These are phyloP conservation scores for Oscheius sp. DNA, from an alignment of 2,888 invertebrate species.

Conservation along the genomic window DNA sequence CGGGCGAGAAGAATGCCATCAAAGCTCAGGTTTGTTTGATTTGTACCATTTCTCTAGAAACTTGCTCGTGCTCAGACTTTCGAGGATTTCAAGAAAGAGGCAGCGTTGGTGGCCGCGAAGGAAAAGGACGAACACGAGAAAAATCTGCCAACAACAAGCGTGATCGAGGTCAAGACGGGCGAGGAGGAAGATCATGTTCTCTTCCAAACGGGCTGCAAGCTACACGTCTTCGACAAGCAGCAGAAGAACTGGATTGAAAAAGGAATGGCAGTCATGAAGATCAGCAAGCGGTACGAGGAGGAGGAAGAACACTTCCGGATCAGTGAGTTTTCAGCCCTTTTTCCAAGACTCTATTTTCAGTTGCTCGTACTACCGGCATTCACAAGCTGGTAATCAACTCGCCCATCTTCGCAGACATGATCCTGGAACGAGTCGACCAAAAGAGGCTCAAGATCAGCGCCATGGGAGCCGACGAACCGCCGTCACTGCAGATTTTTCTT, in stretches of 20 bases:
- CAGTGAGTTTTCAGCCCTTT: constrained; percentile 29
- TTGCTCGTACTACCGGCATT: constrained; percentile 68
- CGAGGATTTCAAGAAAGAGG: constrained; percentile 36
- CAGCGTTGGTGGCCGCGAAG: constrained; percentile 24
- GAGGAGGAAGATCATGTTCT: constrained; percentile 66
- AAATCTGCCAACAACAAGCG: constrained; percentile 51
- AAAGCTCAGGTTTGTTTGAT: constrained; percentile 3
- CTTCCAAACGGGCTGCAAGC: constrained; percentile 66
- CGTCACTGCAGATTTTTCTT: constrained; percentile 68
- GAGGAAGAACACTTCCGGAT: constrained; percentile 50
- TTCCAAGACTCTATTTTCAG: constrained; percentile 44
- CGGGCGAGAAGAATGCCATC: constrained; percentile 6
- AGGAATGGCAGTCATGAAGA: constrained; percentile 56
- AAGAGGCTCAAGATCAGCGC: constrained; percentile 70
- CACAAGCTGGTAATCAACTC: constrained; percentile 70
- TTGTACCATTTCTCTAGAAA: not conserved
- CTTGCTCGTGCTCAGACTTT: not conserved
- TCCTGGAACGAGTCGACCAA: constrained; percentile 63
- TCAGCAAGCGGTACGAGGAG: constrained; percentile 47
- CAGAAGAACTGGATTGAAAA: constrained; percentile 63
- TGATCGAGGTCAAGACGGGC: constrained; percentile 63
- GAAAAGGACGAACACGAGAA: constrained; percentile 46
- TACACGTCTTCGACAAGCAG: constrained; percentile 66
- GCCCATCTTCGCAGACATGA: constrained; percentile 64
- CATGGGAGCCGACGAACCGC: constrained; percentile 60